A percentile compares a stretch with the other conserved stretches of the same genome.
These are phyloP conservation scores for Ginglymostoma cirratum DNA, from an alignment of 2,113 vertebrate species.

Conservation along the genomic window DNA sequence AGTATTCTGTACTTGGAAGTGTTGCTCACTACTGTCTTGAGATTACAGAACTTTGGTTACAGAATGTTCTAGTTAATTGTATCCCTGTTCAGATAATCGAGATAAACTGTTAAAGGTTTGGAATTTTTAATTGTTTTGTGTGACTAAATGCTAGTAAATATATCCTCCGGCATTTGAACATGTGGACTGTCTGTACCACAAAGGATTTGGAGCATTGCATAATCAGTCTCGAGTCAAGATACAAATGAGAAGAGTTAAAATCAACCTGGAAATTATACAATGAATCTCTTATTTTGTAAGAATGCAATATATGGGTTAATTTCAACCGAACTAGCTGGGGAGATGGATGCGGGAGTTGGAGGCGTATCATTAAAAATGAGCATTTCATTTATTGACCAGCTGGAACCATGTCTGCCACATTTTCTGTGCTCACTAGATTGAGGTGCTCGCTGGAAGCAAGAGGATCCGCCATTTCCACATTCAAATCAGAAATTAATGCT, in stretches of 20 bases:
- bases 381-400: neutral
- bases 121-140: neutral
- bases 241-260: neutral
- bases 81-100: neutral
- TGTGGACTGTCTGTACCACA: neutral
- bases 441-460: neutral
- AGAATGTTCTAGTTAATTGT: neutral
- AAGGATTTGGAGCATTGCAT: neutral
- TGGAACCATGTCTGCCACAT: neutral
- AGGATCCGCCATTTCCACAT: neutral
- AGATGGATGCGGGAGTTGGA: neutral
- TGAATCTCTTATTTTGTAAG: neutral
- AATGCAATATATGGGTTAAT: neutral
- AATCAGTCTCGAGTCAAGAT: neutral
- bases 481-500: neutral
- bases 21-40: neutral
- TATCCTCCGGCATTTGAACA: neutral
- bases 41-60: neutral
- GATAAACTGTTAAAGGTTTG: neutral
- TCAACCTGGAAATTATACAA: neutral
- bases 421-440: neutral
- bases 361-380: neutral
- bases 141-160: neutral
- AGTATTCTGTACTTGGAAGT: neutral
- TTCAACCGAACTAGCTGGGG: neutral